These are phyloP conservation scores for Stegodyphus dumicola DNA, from an alignment of 1,140 invertebrate species.

Conservation along the genomic window DNA sequence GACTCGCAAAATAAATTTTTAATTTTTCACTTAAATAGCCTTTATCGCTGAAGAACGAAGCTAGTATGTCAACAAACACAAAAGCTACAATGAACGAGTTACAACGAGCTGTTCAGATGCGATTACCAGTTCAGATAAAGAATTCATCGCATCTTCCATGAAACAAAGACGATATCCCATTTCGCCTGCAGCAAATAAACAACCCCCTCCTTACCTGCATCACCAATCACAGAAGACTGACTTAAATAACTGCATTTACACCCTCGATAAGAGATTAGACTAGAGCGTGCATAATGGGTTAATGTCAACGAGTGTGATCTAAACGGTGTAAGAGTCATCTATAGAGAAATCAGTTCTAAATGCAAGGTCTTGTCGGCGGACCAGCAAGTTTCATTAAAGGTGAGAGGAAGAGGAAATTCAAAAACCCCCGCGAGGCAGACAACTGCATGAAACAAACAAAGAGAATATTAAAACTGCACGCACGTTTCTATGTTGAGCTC, in stretches of 20 bases:
- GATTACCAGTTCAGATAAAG: too few species aligned
- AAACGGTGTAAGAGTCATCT: too few species aligned
- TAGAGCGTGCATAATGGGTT: too few species aligned
- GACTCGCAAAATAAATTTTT: too few species aligned
- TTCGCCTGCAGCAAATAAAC: neutral
- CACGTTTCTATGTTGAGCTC: slow-evolving; percentile 18
- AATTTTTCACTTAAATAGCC: too few species aligned
- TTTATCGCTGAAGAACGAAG: too few species aligned
- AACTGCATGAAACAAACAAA: slow-evolving; percentile 28
- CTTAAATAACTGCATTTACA: neutral
- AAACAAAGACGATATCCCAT: too few species aligned
- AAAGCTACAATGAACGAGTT: too few species aligned
- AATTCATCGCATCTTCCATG: too few species aligned
- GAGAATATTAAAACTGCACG: slow-evolving; percentile 34
- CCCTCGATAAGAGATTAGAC: neutral
- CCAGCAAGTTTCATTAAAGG: neutral
- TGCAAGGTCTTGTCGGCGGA: neutral
- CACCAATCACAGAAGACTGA: neutral
- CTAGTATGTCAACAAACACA: too few species aligned
- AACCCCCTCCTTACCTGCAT: neutral
- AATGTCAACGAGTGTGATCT: neutral
- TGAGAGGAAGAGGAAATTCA: slow-evolving; percentile 7
- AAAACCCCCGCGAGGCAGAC: neutral
- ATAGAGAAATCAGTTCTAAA: too few species aligned
- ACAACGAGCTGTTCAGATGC: too few species aligned